Base-by-base conservation (phyloP, 2,797 vertebrate species). In the Chelidonichthys spinosus region DNA sequence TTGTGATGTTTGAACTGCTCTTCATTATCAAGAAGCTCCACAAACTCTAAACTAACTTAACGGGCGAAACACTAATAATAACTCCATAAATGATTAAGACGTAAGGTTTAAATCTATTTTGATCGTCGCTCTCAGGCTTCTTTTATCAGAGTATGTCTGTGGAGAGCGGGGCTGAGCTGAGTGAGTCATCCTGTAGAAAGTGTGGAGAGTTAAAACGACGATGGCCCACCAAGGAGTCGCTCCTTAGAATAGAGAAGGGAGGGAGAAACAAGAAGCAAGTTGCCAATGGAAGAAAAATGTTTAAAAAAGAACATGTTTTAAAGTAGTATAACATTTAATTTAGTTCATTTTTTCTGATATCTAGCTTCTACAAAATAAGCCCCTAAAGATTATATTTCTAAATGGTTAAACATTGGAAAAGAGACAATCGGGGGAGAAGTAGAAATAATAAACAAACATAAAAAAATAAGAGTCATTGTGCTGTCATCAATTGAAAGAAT, bases 171-270 rank as follows among this genome's bases (percentile, higher is more conserved):
- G 75, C 84, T 76, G 56, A 72, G 83, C 86, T 70, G 74, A 82
- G 81, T 92, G 92, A 93, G 62, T 92, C 92, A 93, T 85, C 6
- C 73, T 81, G 87, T 79, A 72, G 83, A 69, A 82, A 72, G 82
- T 75, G 63, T 46, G 76, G 11, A 74, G 82, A 85, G 82, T 80
- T 63, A 44, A 71, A 76, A 76, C 89, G 78, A 83, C 59, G 33
- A 84, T 76, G 81, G 77, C 79, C 89, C 91, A 87, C 86, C 63
- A 64, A 87, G 87, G 88, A 88, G 78, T 79, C 77, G 47, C 78
- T 85, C 50, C 33, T 80, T 39, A 58, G 54, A 79, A 80, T 50
- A 62, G 65, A 71, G 65, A 63, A 73, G 32, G 56, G 14, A 78
- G 61, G 25, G 11, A 54, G 62, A 61, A 61, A 69, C 54, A 18